Base-by-base conservation (phyloP, 2,113 vertebrate genomes). In the Seriola quinqueradiata region DNA sequence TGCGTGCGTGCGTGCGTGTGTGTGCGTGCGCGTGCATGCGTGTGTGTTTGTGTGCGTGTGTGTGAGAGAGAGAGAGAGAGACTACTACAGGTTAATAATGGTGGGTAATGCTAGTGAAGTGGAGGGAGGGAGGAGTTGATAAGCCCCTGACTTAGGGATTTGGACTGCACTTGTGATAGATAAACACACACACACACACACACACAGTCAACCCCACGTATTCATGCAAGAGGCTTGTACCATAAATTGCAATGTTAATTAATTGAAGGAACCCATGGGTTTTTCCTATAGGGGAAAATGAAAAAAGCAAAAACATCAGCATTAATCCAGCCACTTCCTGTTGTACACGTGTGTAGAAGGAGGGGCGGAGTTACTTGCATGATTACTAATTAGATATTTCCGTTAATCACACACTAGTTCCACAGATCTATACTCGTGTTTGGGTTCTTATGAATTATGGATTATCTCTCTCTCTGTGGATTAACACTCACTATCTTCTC, bases 211-310 rank as follows among this genome's bases (percentile, higher is more conserved):
- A 10, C 52, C 54, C 54, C n/a, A 64, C n/a, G 42, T 64, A 83
- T 72, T 89, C 17, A 79, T 82, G 79, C 71, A 66, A 44, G 50
- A 68, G 46, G 13, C 25, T 72, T 61, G 52, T 70, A 70, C 52
- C 87, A 50, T 89, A 87, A 87, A 83, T 82, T 77, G 32, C 57
- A 44, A 71, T 81, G 80, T 83, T 86, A 86, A 87, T 91, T 89
- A 89, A 81, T 13, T 81, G 40, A 63, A 60, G 13, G 65, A 73
- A 74, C 57, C 79, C 44, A 11, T 8, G 42, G 84, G 76, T 65
- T 76, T 77, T 88, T 83, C 34, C 77, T 61, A 28, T 34, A 48
- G 76, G 21, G 55, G 50, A 38, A 61, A 77, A 77, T 70, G 25
- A 34, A 82, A 89, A 72, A 68, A 48, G 71, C 6, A 38, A 67